Evolutionary conservation across 1,140 invertebrate genomes (phyloP).

Genomic region (Dolichoris vasculosae): DNA sequence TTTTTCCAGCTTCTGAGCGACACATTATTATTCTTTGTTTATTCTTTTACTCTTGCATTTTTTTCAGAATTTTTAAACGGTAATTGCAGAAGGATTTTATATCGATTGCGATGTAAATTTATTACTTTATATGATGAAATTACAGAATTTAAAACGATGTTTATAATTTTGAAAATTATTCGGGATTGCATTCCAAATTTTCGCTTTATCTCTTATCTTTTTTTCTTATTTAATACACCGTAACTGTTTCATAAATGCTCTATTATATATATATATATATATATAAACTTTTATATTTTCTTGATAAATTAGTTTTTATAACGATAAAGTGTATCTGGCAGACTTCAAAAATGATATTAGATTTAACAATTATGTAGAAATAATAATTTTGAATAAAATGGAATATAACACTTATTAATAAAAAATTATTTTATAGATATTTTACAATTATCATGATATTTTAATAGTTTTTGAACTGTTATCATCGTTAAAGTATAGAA

Average conservation of each 20-base stretch:
- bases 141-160: slow-evolving; percentile 28
- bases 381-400: no score
- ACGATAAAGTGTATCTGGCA: no score
- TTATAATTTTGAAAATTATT: slow-evolving; percentile 9
- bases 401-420: no score
- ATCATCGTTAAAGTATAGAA: no score
- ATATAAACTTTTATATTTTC: not conserved
- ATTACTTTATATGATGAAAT: slow-evolving; percentile 14
- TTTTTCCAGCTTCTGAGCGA: slow-evolving; percentile 29
- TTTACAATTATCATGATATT: no score
- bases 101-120: slow-evolving; percentile 23
- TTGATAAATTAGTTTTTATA: no score
- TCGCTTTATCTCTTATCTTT: not conserved
- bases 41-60: slow-evolving; percentile 5
- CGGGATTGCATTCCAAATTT: not conserved
- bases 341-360: no score
- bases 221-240: not conserved
- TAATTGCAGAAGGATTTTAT: slow-evolving; percentile 9
- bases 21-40: slow-evolving; percentile 33
- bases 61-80: slow-evolving; percentile 8
- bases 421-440: no score
- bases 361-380: no score
- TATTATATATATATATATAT: not conserved
- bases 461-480: no score
- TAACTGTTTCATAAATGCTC: not conserved